Evolutionary conservation across 1,140 invertebrate genomes (phyloP).

Genomic region (Coptotermes formosanus): DNA sequence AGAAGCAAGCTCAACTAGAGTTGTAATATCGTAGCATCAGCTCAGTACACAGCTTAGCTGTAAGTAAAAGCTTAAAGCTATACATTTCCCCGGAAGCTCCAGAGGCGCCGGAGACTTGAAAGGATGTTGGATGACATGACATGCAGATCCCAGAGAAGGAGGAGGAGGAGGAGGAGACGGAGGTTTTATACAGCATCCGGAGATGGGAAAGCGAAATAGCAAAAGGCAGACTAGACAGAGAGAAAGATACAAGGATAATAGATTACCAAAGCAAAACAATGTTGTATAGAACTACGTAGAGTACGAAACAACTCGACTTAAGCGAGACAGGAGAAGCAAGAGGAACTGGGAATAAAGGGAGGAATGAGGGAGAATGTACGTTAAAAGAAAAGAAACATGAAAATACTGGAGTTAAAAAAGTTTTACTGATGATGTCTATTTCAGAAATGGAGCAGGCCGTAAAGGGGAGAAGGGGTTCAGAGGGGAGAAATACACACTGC

Average conservation of each 20-base stretch:
- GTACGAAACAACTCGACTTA: neutral
- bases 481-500: neutral
- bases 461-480: neutral
- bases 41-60: neutral
- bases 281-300: neutral
- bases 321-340: neutral
- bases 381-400: constrained; percentile 1
- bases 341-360: neutral
- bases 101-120: neutral
- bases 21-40: constrained; percentile 1
- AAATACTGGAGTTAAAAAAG: constrained; percentile 21
- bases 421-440: constrained; percentile 23
- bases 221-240: neutral
- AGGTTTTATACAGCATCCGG: constrained; percentile 22
- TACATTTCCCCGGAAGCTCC: constrained; percentile 27
- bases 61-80: constrained; percentile 28
- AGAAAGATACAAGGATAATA: constrained; percentile 21
- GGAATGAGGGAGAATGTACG: neutral
- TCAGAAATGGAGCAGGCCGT: neutral
- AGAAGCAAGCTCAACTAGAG: neutral
- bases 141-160: constrained; percentile 24
- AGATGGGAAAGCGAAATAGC: neutral
- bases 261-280: constrained; percentile 21
- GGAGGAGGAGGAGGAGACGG: neutral
- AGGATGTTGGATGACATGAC: constrained; percentile 27